Evolutionary conservation across 2,797 vertebrate species (phyloP), one percentile per base, ranked within the genome.

Genomic region (Sphaeramia orbicularis): DNA sequence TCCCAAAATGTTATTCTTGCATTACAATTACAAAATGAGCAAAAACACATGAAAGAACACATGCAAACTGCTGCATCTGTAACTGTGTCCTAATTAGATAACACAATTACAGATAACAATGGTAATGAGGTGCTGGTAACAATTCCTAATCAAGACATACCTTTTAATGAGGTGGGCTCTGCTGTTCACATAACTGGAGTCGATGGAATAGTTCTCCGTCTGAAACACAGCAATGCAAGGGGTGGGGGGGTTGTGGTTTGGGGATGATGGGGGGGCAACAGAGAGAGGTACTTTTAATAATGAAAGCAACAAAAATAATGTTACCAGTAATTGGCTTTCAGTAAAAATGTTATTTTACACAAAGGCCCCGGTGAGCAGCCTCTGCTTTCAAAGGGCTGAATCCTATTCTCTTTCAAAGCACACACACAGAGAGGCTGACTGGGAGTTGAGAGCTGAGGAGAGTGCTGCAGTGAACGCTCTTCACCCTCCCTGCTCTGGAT

Each of bases 141-240:
- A 89, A 82, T 89, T 86, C 79, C 83, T 91, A 91, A 93, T 89
- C 87, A 91, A 93, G 87, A 96, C 95, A 44, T 98, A 99, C 98
- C 98, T 99, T 96, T 99, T 99, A 95, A 99, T 99, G 93, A 99
- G 96, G 94, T 99, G 97, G 85, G 97, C 97, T 94, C 98, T 95
- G 95, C 97, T 99, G 92, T 99, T 99, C 93, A 98, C 97, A 55
- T 99, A 99, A 94, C 96, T 99, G 94, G 97, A 96, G 92, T 99
- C 97, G 76, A 98, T 98, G 90, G 98, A 96, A 92, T 97, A 99
- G 93, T 98, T 99, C 94, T 99, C 98, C 62, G 96, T 98, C 98
- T 99, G 95, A 59, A 96, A 93, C 66, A 92, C 72, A 92, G 84
- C 76, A 78, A 90, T 71, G 85, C 60, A 69, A 67, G 61, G 83